Base-by-base conservation (phyloP, 2,888 invertebrate genomes). In the Linnaemya tessellans region DNA sequence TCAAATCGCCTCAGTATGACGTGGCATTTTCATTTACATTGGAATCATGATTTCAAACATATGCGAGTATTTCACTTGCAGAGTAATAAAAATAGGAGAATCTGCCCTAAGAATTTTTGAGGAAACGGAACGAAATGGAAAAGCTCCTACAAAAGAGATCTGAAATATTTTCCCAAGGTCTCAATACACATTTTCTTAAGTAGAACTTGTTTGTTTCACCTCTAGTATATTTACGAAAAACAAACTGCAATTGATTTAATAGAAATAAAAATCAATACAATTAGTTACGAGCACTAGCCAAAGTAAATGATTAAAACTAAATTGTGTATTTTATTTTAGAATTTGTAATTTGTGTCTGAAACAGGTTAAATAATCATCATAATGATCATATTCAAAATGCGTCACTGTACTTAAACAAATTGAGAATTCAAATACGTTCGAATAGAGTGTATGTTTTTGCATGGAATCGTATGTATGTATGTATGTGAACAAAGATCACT, bases 381-480 rank as follows among this genome's bases (percentile, higher is more conserved):
- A 38, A 67, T 71, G 58, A 80, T 67, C 51, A 70, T 74, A 70
- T 70, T 64, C 75, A 58, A 70, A 82, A 64, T 82, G 82, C 77
- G 77, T 82, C 70, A 77, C 64, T 64, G 51, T 1, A 9, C 56
- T 38, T 49, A 65, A 77, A 58, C 64, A 71, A 60, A 77, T 38
- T 65, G 77, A 71, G 58, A 71, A 65, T 83, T 65, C 60, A 65
- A 65, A 35, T 78, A 78, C 71, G 54, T 56, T 64, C 22, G 56
- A 64, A 25, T 62, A 25, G 80, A 73, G 62, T 80, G 64, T 71
- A 79, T 35, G 70, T n/a, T 64, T 73, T 65, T 64, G 10, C 56
- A 56, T 65, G 56, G 20, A 65, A 67, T 73, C 46, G 65, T 67
- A 30, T n/a, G n/a, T n/a, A n/a, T n/a, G n/a, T n/a, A n/a, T n/a